These are phyloP conservation scores for Rana temporaria DNA, from an alignment of 2,113 vertebrate genomes.

Conservation along the genomic window DNA sequence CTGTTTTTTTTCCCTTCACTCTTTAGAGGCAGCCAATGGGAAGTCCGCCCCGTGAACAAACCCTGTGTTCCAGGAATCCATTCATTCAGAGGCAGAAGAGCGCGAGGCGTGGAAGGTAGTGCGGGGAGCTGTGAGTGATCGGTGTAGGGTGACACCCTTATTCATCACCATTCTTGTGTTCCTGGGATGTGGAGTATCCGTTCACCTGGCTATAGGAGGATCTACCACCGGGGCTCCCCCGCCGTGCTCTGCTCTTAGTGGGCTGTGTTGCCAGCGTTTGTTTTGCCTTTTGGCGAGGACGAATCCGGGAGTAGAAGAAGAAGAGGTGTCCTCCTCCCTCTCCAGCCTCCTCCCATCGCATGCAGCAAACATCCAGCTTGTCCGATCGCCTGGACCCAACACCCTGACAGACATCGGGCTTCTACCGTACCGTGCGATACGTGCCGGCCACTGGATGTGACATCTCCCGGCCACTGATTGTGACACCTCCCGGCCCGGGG, in stretches of 20 bases:
- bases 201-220: not conserved
- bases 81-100: constrained; percentile 73
- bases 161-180: constrained; percentile 62
- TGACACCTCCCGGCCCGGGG: too few relatives aligned
- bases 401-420: constrained; percentile 6
- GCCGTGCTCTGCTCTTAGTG: not conserved
- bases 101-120: constrained; percentile 53
- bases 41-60: constrained; percentile 71
- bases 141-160: constrained; percentile 61
- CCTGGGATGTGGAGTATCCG: not conserved
- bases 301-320: not conserved
- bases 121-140: constrained; percentile 14
- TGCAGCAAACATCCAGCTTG: constrained; percentile 2
- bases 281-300: not conserved
- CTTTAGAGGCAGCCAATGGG: constrained; percentile 73
- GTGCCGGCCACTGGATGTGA: too few relatives aligned
- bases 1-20: constrained; percentile 70
- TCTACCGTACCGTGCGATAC: not conserved
- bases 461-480: too few relatives aligned
- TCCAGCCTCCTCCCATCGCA: constrained; percentile 8
- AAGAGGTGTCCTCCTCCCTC: too few relatives aligned
- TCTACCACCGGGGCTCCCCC: not conserved
- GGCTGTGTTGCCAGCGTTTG: not conserved
- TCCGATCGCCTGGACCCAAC: not conserved
- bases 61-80: constrained; percentile 71